phyloP scores from a whole-genome alignment of 2,888 invertebrate genomes.

The Agrilus cyanescens region DNA sequence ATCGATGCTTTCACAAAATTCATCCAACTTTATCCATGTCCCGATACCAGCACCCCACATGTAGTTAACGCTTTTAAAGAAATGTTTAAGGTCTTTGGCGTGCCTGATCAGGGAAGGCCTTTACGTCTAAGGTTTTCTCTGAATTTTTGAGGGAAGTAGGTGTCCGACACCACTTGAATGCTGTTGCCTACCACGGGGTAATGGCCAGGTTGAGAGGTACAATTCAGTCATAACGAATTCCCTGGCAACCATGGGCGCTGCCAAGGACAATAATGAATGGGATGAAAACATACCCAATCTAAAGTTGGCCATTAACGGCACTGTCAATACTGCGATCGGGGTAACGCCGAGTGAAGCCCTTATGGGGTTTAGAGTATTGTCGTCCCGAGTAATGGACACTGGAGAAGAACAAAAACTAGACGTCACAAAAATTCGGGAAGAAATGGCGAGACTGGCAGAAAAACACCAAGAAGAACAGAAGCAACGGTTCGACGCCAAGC shows the following conservation, averaged over 20 bases:
- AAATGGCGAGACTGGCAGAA: not conserved
- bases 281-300: not conserved
- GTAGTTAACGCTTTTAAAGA: slow-evolving; percentile 4
- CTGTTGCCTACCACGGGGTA: not conserved
- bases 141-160: slow-evolving; percentile 5
- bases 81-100: slow-evolving; percentile 6
- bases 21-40: not conserved
- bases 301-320: not conserved
- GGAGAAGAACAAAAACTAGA: slow-evolving; percentile 14
- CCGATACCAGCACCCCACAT: not conserved
- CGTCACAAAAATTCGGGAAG: slow-evolving; percentile 6
- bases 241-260: slow-evolving; percentile 2
- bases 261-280: not conserved
- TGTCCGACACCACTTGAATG: slow-evolving; percentile 2
- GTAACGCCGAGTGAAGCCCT: not conserved
- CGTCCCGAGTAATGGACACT: slow-evolving; percentile 11
- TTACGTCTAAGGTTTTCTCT: slow-evolving; percentile 5
- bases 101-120: slow-evolving; percentile 5
- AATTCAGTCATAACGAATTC: not conserved
- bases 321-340: not conserved
- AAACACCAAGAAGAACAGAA: slow-evolving; percentile 11
- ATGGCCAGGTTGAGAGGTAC: slow-evolving; percentile 2
- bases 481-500: slow-evolving; percentile 6
- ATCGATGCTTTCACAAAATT: slow-evolving; percentile 7
- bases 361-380: slow-evolving; percentile 9